Conservation (phyloP, 2,113 vertebrate genomes). For the Pachypanchax playfairii region DNA sequence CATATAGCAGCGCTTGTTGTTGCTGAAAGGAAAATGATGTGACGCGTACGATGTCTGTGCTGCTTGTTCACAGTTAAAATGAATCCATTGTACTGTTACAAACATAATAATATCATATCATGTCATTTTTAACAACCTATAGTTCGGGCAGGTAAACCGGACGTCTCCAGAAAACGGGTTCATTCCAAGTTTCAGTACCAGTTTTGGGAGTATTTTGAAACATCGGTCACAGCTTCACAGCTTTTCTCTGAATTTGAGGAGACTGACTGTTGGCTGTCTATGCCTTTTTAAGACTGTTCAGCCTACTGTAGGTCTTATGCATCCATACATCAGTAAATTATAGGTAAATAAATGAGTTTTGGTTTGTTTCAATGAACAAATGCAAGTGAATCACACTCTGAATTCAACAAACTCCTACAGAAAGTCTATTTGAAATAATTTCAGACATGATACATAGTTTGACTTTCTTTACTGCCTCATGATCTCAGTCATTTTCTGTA, state of each 20-base stretch:
- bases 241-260: not conserved
- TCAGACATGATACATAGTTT: too few species aligned
- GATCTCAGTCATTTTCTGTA: too few species aligned
- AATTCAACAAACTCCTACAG: too few species aligned
- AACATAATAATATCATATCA: too few species aligned
- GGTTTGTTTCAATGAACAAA: too few species aligned
- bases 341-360: too few species aligned
- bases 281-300: not conserved
- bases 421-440: too few species aligned
- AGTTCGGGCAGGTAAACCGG: not conserved
- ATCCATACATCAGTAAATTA: not conserved
- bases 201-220: not conserved
- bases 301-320: not conserved
- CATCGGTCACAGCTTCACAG: conserved; percentile 9
- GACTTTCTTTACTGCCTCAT: too few species aligned
- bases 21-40: not conserved
- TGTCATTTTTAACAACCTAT: not conserved
- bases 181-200: not conserved
- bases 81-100: too few species aligned
- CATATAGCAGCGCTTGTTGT: not conserved
- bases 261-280: not conserved
- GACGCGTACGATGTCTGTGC: too few species aligned
- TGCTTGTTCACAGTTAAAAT: too few species aligned
- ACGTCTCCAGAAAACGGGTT: not conserved
- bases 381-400: too few species aligned